Conservation (phyloP, 2,888 invertebrate species). For the Synanthedon tipuliformis region DNA sequence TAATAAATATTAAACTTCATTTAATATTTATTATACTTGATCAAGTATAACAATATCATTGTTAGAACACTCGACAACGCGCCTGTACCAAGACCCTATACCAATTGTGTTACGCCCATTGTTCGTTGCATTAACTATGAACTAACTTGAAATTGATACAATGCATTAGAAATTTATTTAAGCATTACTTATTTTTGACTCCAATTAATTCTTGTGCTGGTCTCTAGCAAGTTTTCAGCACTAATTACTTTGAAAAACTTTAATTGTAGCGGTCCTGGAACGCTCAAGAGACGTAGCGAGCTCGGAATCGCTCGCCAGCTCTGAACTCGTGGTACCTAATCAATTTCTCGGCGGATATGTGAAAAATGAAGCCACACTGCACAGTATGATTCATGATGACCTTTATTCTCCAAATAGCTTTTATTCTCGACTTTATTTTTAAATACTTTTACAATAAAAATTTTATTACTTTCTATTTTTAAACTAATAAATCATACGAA, state of each 20-base stretch:
- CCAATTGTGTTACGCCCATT: constrained; percentile 57
- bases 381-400: constrained; percentile 2
- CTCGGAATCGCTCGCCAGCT: constrained; percentile 4
- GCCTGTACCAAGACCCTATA: constrained; percentile 53
- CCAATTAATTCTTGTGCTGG: neutral
- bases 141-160: constrained; percentile 45
- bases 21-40: too few relatives aligned
- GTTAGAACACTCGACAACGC: constrained; percentile 47
- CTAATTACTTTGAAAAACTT: constrained; percentile 7
- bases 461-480: too few relatives aligned
- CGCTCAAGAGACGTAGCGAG: neutral
- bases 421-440: too few relatives aligned
- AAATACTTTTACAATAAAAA: too few relatives aligned
- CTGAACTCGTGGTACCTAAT: constrained; percentile 18
- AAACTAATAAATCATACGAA: too few relatives aligned
- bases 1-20: constrained; percentile 68
- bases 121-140: constrained; percentile 33
- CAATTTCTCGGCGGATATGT: constrained; percentile 41
- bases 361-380: constrained; percentile 38
- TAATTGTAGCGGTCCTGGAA: constrained; percentile 4
- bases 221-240: neutral
- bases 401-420: too few relatives aligned
- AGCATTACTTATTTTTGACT: neutral
- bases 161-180: neutral
- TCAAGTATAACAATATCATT: constrained; percentile 64